Percentiles rank a stretch among this genome's conserved stretches.
These are phyloP conservation scores for Dendrolimus kikuchii DNA, from an alignment of 1,140 invertebrate genomes.

Conservation along the genomic window DNA sequence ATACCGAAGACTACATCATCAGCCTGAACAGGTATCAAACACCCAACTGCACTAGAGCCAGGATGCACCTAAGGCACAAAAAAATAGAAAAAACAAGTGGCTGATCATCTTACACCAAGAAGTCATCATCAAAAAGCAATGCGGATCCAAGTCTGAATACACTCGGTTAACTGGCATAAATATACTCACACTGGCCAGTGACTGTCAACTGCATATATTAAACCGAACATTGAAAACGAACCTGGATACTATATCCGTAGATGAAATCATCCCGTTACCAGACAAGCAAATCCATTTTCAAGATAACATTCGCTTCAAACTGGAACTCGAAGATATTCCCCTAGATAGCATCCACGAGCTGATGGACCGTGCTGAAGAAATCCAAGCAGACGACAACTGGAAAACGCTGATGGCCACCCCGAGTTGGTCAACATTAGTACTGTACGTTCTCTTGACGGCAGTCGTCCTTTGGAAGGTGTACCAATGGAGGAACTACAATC, in stretches of 20 bases:
- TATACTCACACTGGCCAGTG: constrained; percentile 1
- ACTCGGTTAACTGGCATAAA: constrained; percentile 2
- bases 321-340: constrained; percentile 6
- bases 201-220: constrained; percentile 3
- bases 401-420: constrained; percentile 3
- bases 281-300: background rate
- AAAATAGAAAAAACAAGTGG: too few species aligned
- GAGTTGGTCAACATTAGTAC: constrained; percentile 6
- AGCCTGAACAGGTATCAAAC: too few species aligned
- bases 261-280: constrained; percentile 6
- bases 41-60: too few species aligned
- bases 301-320: constrained; percentile 1
- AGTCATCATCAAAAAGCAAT: constrained; percentile 4
- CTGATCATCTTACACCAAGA: constrained; percentile 4
- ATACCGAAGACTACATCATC: too few species aligned
- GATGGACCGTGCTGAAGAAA: constrained; percentile 4
- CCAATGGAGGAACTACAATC: constrained; percentile 1
- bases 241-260: background rate
- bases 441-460: constrained; percentile 3
- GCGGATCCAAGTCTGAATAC: constrained; percentile 3
- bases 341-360: constrained; percentile 6
- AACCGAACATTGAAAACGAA: constrained; percentile 4
- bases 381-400: constrained; percentile 1
- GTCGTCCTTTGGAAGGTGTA: constrained; percentile 3
- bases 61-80: too few species aligned